phyloP scores from a whole-genome alignment of 2,113 vertebrate species.

The Sinocyclocheilus rhinocerous region DNA sequence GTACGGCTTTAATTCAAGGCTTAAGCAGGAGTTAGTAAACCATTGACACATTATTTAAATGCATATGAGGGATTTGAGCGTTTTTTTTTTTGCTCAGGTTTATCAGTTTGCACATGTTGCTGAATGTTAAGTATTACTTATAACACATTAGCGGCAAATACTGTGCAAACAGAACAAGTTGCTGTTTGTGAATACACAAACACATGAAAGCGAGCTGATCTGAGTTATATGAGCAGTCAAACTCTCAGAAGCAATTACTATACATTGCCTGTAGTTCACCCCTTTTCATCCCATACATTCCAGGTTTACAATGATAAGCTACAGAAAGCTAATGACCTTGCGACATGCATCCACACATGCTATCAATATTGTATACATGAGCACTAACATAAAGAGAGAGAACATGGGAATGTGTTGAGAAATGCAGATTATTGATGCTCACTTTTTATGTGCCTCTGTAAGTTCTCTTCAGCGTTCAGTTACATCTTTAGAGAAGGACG shows the following conservation, averaged over 20 bases:
- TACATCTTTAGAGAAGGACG: not conserved
- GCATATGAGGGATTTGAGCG: not conserved
- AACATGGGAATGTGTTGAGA: not conserved
- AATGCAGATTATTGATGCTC: not conserved
- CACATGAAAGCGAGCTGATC: not conserved
- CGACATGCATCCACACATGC: not conserved
- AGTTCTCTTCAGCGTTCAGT: not conserved
- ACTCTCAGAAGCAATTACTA: not conserved
- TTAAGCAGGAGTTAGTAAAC: conserved; percentile 13
- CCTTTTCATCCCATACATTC: conserved; percentile 10
- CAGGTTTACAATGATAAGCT: not conserved
- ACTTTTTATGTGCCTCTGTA: not conserved
- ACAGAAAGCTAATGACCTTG: not conserved
- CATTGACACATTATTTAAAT: not conserved
- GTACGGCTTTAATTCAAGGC: conserved; percentile 24
- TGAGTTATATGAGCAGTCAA: not conserved
- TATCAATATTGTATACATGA: not conserved
- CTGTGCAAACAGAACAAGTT: not conserved
- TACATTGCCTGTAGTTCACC: not conserved
- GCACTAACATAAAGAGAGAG: not conserved
- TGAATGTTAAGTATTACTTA: conserved; percentile 1
- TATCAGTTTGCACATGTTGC: conserved; percentile 63
- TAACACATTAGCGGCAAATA: not conserved
- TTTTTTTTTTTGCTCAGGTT: not conserved
- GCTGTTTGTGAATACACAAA: not conserved